A percentile compares a stretch with the other conserved stretches of the same genome.
phyloP scores from a whole-genome alignment of 2,113 vertebrate genomes.

The Malaclemys terrapin region DNA sequence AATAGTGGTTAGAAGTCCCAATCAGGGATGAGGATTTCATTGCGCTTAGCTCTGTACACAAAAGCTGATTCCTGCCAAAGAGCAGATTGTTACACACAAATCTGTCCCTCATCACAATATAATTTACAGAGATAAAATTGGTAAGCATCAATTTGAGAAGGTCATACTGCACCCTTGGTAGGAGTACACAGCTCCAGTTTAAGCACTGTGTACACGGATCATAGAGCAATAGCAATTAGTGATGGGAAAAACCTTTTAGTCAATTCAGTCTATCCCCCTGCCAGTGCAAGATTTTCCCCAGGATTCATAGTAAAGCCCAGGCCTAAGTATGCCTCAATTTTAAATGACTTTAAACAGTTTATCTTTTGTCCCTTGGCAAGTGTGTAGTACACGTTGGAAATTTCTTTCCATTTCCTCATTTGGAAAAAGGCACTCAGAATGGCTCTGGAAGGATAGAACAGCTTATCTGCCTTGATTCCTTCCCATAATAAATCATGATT shows the following conservation, averaged over 20 bases:
- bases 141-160: neutral
- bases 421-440: neutral
- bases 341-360: neutral
- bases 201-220: rapidly evolving
- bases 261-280: neutral
- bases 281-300: neutral
- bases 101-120: neutral
- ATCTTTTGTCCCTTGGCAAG: slow-evolving; percentile 10
- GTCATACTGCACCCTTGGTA: neutral
- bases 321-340: neutral
- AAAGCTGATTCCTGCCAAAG: rapidly evolving
- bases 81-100: neutral
- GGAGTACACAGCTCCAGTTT: neutral
- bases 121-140: neutral
- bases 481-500: neutral
- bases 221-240: neutral
- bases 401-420: neutral
- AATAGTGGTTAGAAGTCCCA: neutral
- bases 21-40: neutral
- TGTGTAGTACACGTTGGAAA: rapidly evolving
- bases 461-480: slow-evolving; percentile 24
- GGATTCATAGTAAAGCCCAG: neutral
- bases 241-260: neutral
- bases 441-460: neutral
- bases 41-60: rapidly evolving